Evolutionary conservation across 2,113 vertebrate genomes (phyloP), one percentile per base, ranked within the genome.

Genomic region (Panurus biarmicus): DNA sequence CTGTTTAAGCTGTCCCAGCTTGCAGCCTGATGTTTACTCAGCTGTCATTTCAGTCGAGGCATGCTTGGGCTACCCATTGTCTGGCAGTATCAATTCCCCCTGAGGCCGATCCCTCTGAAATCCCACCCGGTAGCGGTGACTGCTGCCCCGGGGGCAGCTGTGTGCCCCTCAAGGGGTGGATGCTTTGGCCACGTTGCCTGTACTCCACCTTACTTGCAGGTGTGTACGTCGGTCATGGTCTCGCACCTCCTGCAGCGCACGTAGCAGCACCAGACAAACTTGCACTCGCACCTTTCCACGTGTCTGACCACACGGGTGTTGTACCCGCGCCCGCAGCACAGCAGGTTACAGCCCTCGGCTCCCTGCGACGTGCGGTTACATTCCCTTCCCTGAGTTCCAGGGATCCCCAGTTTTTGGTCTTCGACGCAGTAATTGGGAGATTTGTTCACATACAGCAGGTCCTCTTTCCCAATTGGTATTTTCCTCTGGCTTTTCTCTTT

Each of bases 191-290:
- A 0, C 1, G 8, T 8, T 23, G 44, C 40, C 88, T 14, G 26
- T 5, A 2, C 54, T 47, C 7, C 4, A 5, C 2, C 65, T 97
- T 81, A 99, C 95, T 99, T 99, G 96, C 99, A 99, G 67, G 99
- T 99, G 96, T 99, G 98, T 20, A 99, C 98, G 7, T 99, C 99
- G 1, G 98, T 99, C 98, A 99, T 98, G 94, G 98, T 99, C 96
- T 99, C 99, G 8, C 99, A 99, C 65, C 98, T 97, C 28, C 98
- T 87, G 97, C 99, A 99, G 91, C 98, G 98, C 38, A 99, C 99
- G 1, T 99, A 99, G 97, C 99, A 99, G 97, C 99, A 99, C 99
- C 99, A 99, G 62, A 99, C 97, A 2, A 99, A 99, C 97, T 99
- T 99, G 96, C 99, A 99, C 47, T 99, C 98, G 3, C 99, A 99